phyloP scores from a whole-genome alignment of 2,797 vertebrate species.

The Microhierax caerulescens region DNA sequence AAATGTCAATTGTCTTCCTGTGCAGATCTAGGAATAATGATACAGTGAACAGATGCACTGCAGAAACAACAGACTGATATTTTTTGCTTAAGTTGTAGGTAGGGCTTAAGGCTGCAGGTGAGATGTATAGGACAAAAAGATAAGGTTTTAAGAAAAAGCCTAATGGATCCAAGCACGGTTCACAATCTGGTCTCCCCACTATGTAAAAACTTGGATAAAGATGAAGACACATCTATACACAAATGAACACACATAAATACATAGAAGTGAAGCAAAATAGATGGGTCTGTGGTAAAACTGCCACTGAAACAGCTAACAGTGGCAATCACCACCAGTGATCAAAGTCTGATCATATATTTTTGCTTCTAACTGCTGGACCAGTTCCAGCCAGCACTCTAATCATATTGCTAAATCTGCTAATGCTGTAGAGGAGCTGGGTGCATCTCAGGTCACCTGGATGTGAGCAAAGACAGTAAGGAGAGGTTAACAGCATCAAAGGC shows the following conservation, averaged over 20 bases:
- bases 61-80: background rate
- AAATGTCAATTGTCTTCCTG: slow-evolving; percentile 21
- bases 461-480: background rate
- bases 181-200: background rate
- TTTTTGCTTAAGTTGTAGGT: background rate
- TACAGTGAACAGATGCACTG: slow-evolving; percentile 14
- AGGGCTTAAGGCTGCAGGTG: background rate
- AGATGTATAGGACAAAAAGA: background rate
- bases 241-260: background rate
- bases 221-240: background rate
- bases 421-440: background rate
- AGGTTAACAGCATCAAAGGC: background rate
- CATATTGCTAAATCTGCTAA: background rate
- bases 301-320: background rate
- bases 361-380: background rate
- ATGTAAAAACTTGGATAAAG: background rate
- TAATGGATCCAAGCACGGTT: background rate
- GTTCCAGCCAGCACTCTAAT: background rate
- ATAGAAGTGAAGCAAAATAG: background rate
- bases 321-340: background rate
- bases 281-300: background rate
- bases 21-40: slow-evolving; percentile 20
- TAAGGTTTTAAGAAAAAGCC: background rate
- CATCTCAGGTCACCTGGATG: background rate
- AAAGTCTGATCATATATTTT: background rate